Base-by-base conservation (phyloP, 2,888 invertebrate species). In the Drosophila algonquin region DNA sequence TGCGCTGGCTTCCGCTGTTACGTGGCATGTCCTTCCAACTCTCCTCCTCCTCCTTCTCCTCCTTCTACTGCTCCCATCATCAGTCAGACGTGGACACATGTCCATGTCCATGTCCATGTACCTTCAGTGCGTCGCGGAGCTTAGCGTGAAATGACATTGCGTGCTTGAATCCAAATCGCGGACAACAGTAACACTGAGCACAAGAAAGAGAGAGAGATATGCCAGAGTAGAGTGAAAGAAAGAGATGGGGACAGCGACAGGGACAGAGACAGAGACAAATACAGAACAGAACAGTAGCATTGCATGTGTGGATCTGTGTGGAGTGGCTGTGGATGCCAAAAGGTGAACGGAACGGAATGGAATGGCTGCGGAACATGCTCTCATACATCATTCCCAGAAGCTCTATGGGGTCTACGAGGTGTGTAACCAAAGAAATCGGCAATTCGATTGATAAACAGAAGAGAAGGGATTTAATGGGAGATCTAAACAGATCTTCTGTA, bases 111-210 rank as follows among this genome's bases (percentile, higher is more conserved):
- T 72, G 70, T 61, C 58, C 65, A 68, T 63, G 77, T 44, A 6
- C 12, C 51, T 40, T 63, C 52, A 65, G 70, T 73, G 65, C 80
- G 78, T 74, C 74, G 75, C 56, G 63, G 59, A 55, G 74, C 80
- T 78, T 82, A 73, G 86, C 81, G 78, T 81, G 78, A 78, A 85
- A 81, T 85, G 81, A 82, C 86, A 81, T 85, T 81, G 81, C 81
- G 81, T 81, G 81, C 63, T 71, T 71, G 71, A 77, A 71, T 72
- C 71, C 77, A 45, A 79, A 71, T 70, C 69, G 81, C 61, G 70
- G 76, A 56, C 77, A 62, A 69, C 7, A 56, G 45, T 45, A 53
- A 24, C 44, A n/a, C 44, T 40, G 14, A 14, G 24, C 12, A 9
- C 21, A 24, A 47, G 52, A 35, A 8, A 12, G 24, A 24, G 40